Evolutionary conservation across 2,113 vertebrate genomes (phyloP), one percentile per base, ranked within the genome.

Genomic region (Eleginops maclovinus): DNA sequence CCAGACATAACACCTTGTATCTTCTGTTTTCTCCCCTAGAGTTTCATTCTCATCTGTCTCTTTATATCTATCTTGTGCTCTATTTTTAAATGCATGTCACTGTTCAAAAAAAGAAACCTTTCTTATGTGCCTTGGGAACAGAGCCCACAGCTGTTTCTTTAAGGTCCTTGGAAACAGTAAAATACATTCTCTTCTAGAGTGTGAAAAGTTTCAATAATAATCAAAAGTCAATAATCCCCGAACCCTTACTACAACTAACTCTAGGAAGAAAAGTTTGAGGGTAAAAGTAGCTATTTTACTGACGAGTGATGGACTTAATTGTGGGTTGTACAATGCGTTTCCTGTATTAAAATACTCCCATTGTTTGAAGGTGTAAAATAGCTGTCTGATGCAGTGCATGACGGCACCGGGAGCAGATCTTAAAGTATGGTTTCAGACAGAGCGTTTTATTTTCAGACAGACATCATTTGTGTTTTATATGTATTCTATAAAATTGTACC

Each of bases 31-130:
- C 1, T 6, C 54, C 6, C 22, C 19, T 67, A 9, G 2, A 66
- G 11, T 80, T 85, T 67, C 51, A 49, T 77, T 61, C 47, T 14
- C 28, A 43, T 46, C 40, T 50, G 2, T 43, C 40, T 75, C 28
- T 40, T 11, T 46, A 15, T 2, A 65, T 50, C 31, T 26, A 4
- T 56, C 31, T 51, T 26, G 28, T 44, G 13, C 64, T 12, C 36
- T 64, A 16, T 36, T 21, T 67, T 7, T 68, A 76, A 72, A 82
- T 43, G 17, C 0, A 28, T 11, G 9, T 46, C 64, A 8, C 43
- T 60, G 1, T 40, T 40, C 58, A 4, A 14, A 19, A n/a, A 73
- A 58, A 40, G 46, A 36, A 64, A n/a, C 2, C 15, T 72, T 50
- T 62, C 11, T 31, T 3, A 24, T 24, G 17, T 40, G 16, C 12